Evolutionary conservation across 2,113 vertebrate species (phyloP).

Genomic region (Sylvietta virens): DNA sequence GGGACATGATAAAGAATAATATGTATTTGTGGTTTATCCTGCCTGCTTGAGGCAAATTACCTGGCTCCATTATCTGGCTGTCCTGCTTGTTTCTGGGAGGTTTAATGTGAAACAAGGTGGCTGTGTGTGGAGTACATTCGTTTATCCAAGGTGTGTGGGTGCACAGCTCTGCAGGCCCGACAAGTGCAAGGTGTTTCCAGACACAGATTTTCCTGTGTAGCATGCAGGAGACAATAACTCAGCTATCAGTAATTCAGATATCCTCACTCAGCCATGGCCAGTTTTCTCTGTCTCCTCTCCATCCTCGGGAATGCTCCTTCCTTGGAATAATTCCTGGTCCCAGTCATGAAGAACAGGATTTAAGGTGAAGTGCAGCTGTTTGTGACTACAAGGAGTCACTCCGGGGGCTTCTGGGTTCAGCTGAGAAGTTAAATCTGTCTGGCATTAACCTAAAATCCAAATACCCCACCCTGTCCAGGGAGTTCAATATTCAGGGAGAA

Average conservation of each 20-base stretch:
- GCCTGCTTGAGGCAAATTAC: not conserved
- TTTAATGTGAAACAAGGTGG: not conserved
- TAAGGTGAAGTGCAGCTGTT: not conserved
- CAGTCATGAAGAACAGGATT: not conserved
- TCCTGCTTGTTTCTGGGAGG: not conserved
- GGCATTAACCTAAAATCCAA: not conserved
- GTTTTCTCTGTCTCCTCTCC: not conserved
- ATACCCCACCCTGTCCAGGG: not conserved
- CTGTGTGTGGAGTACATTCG: accelerated
- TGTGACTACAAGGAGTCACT: not conserved
- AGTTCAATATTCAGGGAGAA: not conserved
- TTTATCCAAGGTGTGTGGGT: accelerated
- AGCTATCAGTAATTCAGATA: not conserved
- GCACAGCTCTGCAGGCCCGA: not conserved
- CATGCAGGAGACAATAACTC: not conserved
- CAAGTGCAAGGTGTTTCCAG: not conserved
- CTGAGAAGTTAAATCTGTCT: not conserved
- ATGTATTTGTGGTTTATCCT: not conserved
- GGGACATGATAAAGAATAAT: not conserved
- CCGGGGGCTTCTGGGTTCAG: not conserved
- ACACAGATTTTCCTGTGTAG: not conserved
- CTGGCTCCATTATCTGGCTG: not conserved
- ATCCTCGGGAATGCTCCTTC: not conserved
- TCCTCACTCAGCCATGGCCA: not conserved
- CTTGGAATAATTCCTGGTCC: not conserved